Evolutionary conservation across 2,797 vertebrate species (phyloP).

Genomic region (Lutjanus campechanus): DNA sequence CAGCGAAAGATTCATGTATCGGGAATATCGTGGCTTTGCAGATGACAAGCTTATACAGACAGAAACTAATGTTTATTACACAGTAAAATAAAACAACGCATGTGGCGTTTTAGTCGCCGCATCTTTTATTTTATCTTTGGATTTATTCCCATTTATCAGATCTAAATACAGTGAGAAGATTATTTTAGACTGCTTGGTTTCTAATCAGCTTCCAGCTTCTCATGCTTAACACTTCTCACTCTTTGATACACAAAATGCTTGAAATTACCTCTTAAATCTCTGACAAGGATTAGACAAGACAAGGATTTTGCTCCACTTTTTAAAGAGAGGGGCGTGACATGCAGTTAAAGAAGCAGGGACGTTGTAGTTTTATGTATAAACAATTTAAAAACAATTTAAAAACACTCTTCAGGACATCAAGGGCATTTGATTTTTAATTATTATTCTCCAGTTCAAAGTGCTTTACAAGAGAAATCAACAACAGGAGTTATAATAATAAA

Average conservation of each 20-base stretch:
- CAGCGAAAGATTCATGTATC: conserved; percentile 13
- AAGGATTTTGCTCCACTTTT: neutral
- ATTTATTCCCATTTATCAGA: neutral
- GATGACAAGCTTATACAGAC: neutral
- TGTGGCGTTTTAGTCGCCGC: neutral
- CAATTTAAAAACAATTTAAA: too few relatives aligned
- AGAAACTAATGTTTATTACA: neutral
- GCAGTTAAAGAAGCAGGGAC: too few relatives aligned
- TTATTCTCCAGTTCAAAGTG: too few relatives aligned
- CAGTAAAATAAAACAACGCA: conserved; percentile 10
- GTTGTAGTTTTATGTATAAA: too few relatives aligned
- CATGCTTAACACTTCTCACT: neutral
- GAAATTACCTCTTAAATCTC: neutral
- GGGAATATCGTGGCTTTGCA: neutral
- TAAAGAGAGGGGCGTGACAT: too few relatives aligned
- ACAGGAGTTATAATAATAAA: too few relatives aligned
- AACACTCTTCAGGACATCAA: too few relatives aligned
- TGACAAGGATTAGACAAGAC: too few relatives aligned
- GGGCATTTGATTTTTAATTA: too few relatives aligned
- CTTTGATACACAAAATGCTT: neutral
- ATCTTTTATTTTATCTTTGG: neutral
- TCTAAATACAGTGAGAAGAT: neutral
- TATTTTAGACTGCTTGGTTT: neutral
- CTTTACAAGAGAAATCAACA: too few relatives aligned
- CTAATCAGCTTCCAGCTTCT: neutral